Percentiles rank a stretch among this genome's conserved stretches.
These are phyloP conservation scores for Tetrax tetrax DNA, from an alignment of 2,113 vertebrate species.

Conservation along the genomic window DNA sequence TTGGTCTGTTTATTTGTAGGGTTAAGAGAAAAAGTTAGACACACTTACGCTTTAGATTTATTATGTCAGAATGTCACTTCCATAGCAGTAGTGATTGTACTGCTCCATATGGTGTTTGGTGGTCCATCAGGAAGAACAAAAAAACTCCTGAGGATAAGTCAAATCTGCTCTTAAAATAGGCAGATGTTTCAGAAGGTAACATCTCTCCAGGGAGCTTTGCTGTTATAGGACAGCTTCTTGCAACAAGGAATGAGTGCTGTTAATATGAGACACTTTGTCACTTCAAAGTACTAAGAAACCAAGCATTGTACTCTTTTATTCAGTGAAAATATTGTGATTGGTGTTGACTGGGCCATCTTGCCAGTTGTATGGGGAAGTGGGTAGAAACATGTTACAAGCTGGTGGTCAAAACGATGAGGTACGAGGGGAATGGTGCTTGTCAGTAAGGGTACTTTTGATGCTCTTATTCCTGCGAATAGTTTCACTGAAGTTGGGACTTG, in stretches of 20 bases:
- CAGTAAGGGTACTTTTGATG: not conserved
- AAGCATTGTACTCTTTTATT: not conserved
- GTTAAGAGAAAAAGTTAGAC: not conserved
- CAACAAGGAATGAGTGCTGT: not conserved
- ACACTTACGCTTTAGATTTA: not conserved
- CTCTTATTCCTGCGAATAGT: not conserved
- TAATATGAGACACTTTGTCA: rapidly evolving
- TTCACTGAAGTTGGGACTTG: not conserved
- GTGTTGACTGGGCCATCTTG: not conserved
- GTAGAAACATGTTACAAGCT: not conserved
- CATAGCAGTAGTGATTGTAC: not conserved
- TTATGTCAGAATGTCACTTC: not conserved
- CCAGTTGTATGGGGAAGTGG: not conserved
- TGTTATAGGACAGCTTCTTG: not conserved
- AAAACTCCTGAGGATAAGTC: not conserved
- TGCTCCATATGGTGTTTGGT: not conserved
- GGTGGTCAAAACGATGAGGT: not conserved
- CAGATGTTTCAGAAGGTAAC: not conserved
- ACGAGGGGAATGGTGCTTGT: not conserved
- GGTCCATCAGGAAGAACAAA: not conserved
- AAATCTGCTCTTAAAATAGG: not conserved
- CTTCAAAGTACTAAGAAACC: not conserved
- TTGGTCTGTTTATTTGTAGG: not conserved
- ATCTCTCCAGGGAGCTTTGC: not conserved
- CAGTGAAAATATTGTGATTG: not conserved